Percentiles rank a stretch among this genome's conserved stretches.
phyloP scores from a whole-genome alignment of 2,797 vertebrate species.

The Macrochelys suwanniensis region DNA sequence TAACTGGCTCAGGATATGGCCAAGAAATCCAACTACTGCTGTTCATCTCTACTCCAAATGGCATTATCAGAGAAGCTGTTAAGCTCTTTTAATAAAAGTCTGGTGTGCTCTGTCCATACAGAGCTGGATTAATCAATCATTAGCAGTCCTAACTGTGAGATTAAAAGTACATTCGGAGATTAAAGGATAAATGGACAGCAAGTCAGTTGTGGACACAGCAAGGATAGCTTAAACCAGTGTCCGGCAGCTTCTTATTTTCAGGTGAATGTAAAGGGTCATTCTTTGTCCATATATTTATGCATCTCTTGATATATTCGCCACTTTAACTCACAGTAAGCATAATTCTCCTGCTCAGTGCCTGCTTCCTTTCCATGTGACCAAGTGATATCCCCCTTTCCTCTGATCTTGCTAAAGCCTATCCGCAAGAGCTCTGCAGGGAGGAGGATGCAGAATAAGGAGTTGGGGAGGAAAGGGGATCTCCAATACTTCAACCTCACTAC shows the following conservation, averaged over 20 bases:
- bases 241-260: not conserved
- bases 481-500: rapidly evolving
- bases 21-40: slow-evolving; percentile 1
- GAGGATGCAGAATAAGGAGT: not conserved
- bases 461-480: not conserved
- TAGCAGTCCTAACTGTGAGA: slow-evolving; percentile 23
- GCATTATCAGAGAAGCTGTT: slow-evolving; percentile 18
- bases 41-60: not conserved
- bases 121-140: slow-evolving; percentile 38
- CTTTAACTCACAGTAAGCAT: not conserved
- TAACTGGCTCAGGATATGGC: slow-evolving; percentile 31
- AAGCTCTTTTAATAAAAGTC: slow-evolving; percentile 28
- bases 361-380: rapidly evolving
- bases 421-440: not conserved
- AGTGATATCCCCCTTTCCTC: not conserved
- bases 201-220: not conserved
- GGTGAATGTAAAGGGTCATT: not conserved
- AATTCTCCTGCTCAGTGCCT: rapidly evolving
- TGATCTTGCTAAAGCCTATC: not conserved
- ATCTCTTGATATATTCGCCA: not conserved
- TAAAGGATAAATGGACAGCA: slow-evolving; percentile 19
- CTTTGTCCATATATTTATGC: not conserved
- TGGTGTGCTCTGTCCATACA: not conserved
- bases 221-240: not conserved
- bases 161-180: slow-evolving; percentile 20